Base-by-base conservation (phyloP, 2,888 invertebrate species). In the Ophion obscuratus region DNA sequence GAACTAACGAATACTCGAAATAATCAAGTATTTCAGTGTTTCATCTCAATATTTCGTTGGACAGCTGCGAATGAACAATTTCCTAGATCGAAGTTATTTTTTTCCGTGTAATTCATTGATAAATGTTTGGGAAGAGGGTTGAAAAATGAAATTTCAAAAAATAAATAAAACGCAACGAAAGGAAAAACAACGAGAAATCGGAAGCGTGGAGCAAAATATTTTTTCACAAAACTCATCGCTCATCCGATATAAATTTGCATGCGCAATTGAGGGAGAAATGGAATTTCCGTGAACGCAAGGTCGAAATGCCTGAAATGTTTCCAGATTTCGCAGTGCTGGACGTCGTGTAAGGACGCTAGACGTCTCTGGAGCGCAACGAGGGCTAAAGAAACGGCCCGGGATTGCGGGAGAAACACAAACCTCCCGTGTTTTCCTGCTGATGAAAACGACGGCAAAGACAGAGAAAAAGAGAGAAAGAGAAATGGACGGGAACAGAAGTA, bases 211-310 rank as follows among this genome's bases (percentile, higher is more conserved):
- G 61, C 75, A 82, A 83, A 86, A 81, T 81, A 11, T 61, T 81
- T 81, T 88, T 87, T 87, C 84, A 76, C 20, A 57, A 68, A 78
- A 77, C 73, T 84, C 88, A 64, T 86, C 79, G 81, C 61, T 84
- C 86, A 86, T 87, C 71, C 82, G 36, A 86, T 85, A 85, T 88
- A 88, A 88, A 88, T 87, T 87, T 88, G 82, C 85, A 87, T 84
- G 75, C 74, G 86, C 86, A 86, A 86, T 88, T 87, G 86, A 71
- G 81, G 73, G 44, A 47, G 76, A 76, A 77, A 44, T 71, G 24
- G 24, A 40, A 66, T 70, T 75, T 67, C 66, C 82, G 66, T 73
- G 62, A 31, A 31, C 64, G 40, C 71, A 53, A 53, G 59, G 66
- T 83, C 80, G 87, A 86, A 87, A 80, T 85, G 84, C 75, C 87